Evolutionary conservation across 2,797 vertebrate genomes (phyloP).

Genomic region (Sebastes paucispinis): DNA sequence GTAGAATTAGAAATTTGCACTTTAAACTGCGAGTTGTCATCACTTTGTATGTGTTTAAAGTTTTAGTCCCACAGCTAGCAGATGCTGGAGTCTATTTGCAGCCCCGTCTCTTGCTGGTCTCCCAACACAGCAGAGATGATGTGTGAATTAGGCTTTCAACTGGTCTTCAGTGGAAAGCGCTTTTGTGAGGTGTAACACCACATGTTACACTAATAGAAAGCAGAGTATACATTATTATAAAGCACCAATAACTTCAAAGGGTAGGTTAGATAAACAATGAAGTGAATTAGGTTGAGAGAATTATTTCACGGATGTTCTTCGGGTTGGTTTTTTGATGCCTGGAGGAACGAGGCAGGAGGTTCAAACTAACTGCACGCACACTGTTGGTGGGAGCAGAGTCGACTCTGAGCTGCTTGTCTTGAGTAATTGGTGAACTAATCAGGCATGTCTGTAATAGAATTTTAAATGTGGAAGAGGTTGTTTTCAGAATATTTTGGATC

Average conservation of each 20-base stretch:
- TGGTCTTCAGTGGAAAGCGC: conserved; percentile 14
- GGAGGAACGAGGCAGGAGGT: conserved; percentile 18
- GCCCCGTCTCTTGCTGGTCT: conserved; percentile 24
- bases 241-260: conserved; percentile 60
- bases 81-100: conserved; percentile 50
- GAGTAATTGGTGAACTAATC: conserved; percentile 59
- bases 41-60: conserved; percentile 38
- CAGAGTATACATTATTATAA: conserved; percentile 18
- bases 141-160: conserved; percentile 41
- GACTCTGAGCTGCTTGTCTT: conserved; percentile 31
- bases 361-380: neutral
- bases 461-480: conserved; percentile 21
- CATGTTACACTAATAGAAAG: conserved; percentile 8
- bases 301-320: conserved; percentile 31
- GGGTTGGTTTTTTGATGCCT: conserved; percentile 26
- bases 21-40: conserved; percentile 52
- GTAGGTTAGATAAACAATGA: conserved; percentile 32
- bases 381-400: conserved; percentile 15
- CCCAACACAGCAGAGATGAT: conserved; percentile 16
- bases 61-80: conserved; percentile 45
- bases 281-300: conserved; percentile 36
- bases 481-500: conserved; percentile 31
- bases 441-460: conserved; percentile 32
- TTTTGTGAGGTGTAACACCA: conserved; percentile 2
- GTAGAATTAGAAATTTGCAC: conserved; percentile 54